Evolutionary conservation across 2,888 invertebrate genomes (phyloP).

Genomic region (Melangyna quadrimaculata): DNA sequence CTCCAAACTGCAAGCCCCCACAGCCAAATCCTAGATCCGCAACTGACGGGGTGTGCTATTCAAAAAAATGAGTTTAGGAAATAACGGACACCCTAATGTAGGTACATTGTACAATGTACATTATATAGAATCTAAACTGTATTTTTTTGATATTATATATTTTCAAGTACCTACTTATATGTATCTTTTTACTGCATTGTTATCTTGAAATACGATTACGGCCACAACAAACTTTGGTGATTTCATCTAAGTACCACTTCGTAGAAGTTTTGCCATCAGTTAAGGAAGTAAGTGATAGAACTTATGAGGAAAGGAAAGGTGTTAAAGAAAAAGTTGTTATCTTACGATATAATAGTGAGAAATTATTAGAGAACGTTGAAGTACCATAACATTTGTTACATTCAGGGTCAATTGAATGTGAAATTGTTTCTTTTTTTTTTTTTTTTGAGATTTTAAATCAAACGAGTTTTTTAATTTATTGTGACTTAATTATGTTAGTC

Average conservation of each 20-base stretch:
- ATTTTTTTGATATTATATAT: too few relatives aligned
- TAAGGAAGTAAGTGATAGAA: constrained; percentile 43
- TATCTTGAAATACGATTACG: constrained; percentile 54
- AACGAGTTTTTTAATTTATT: not conserved
- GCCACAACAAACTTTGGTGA: constrained; percentile 53
- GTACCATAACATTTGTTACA: constrained; percentile 6
- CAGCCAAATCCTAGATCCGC: too few relatives aligned
- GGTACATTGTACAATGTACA: too few relatives aligned
- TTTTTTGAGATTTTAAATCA: not conserved
- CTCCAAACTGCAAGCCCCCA: too few relatives aligned
- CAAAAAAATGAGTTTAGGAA: too few relatives aligned
- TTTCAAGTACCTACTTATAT: not conserved
- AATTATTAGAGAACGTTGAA: constrained; percentile 36
- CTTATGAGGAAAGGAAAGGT: constrained; percentile 23
- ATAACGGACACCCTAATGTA: too few relatives aligned
- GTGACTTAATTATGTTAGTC: not conserved
- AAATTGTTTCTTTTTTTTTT: not conserved
- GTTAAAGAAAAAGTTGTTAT: constrained; percentile 41
- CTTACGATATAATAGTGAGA: constrained; percentile 14
- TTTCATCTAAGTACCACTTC: constrained; percentile 56
- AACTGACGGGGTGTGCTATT: too few relatives aligned
- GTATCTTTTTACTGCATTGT: constrained; percentile 28
- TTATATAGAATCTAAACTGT: too few relatives aligned
- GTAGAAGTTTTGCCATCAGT: constrained; percentile 42
- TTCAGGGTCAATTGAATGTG: not conserved